These are phyloP conservation scores for Melanotaenia boesemani DNA, from an alignment of 2,797 vertebrate genomes.

Conservation along the genomic window DNA sequence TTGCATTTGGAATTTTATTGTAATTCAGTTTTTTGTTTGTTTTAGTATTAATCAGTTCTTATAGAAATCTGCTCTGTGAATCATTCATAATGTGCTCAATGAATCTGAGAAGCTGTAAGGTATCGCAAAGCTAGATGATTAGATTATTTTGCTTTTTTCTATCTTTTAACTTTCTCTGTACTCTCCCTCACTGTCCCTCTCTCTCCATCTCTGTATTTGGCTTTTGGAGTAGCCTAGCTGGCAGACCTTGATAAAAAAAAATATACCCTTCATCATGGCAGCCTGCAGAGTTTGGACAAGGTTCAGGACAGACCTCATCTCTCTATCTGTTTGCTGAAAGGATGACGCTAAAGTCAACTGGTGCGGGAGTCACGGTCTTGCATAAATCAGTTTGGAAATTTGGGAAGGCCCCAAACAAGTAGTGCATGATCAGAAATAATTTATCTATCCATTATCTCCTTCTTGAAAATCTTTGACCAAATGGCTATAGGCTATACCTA, in stretches of 20 bases:
- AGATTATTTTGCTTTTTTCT: slow-evolving; percentile 1
- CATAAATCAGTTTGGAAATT: slow-evolving; percentile 67
- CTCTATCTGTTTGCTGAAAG: slow-evolving; percentile 52
- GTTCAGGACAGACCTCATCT: slow-evolving; percentile 87
- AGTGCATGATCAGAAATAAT: slow-evolving; percentile 57
- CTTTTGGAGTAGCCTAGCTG: slow-evolving; percentile 88
- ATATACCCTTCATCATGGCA: slow-evolving; percentile 89
- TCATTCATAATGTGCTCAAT: slow-evolving; percentile 13
- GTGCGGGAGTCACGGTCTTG: slow-evolving; percentile 49
- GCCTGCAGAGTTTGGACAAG: slow-evolving; percentile 89
- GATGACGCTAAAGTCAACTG: slow-evolving; percentile 65
- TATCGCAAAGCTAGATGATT: slow-evolving; percentile 35
- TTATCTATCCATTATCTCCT: slow-evolving; percentile 26
- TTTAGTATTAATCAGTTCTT: slow-evolving; percentile 10
- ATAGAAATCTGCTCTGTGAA: slow-evolving; percentile 41
- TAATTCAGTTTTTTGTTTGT: slow-evolving; percentile 14
- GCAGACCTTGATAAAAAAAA: slow-evolving; percentile 90
- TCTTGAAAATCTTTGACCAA: slow-evolving; percentile 38
- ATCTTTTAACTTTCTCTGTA: slow-evolving; percentile 36
- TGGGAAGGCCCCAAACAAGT: slow-evolving; percentile 50
- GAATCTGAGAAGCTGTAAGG: slow-evolving; percentile 37
- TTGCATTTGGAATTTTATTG: background rate
- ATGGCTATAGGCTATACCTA: slow-evolving; percentile 13
- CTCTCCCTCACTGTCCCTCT: slow-evolving; percentile 30
- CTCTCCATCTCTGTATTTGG: slow-evolving; percentile 71